A percentile compares a stretch with the other conserved stretches of the same genome.
Evolutionary conservation across 2,888 invertebrate genomes (phyloP).

Genomic region (Epirrhoe alternata): DNA sequence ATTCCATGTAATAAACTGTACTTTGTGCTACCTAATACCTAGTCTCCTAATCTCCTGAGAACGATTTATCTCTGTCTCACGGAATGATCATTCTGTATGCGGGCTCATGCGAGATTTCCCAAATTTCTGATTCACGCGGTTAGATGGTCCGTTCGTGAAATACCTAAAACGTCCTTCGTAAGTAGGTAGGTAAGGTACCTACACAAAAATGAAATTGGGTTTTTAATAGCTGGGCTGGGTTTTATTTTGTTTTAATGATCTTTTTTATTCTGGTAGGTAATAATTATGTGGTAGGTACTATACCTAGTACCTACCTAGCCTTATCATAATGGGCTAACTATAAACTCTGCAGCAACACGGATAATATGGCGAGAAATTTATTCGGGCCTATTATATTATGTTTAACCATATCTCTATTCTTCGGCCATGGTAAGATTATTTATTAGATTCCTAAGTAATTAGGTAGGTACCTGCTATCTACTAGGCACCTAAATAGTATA

Average conservation of each 20-base stretch:
- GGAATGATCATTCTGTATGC: no score
- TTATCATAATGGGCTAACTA: slow-evolving; percentile 24
- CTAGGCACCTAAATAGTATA: no score
- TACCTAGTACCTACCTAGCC: not conserved
- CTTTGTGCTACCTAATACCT: no score
- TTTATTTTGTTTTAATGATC: slow-evolving; percentile 24
- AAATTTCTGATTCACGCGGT: no score
- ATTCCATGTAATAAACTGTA: no score
- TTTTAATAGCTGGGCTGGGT: not conserved
- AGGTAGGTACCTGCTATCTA: not conserved
- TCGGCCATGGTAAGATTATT: slow-evolving; percentile 23
- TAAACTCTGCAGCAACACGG: slow-evolving; percentile 18
- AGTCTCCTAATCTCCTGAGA: no score
- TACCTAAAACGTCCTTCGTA: no score
- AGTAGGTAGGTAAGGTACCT: not conserved
- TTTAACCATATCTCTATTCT: slow-evolving; percentile 13
- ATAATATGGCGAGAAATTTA: slow-evolving; percentile 22
- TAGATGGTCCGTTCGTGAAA: no score
- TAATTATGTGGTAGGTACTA: slow-evolving; percentile 3
- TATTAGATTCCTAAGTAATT: not conserved
- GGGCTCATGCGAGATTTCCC: no score
- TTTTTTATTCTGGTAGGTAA: slow-evolving; percentile 4
- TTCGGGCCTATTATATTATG: slow-evolving; percentile 15
- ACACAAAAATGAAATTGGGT: not conserved
- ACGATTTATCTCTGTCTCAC: no score